Percentiles rank a stretch among this genome's conserved stretches.
phyloP scores from a whole-genome alignment of 2,888 invertebrate genomes.

The Galeopsomyia nigrocyanea region DNA sequence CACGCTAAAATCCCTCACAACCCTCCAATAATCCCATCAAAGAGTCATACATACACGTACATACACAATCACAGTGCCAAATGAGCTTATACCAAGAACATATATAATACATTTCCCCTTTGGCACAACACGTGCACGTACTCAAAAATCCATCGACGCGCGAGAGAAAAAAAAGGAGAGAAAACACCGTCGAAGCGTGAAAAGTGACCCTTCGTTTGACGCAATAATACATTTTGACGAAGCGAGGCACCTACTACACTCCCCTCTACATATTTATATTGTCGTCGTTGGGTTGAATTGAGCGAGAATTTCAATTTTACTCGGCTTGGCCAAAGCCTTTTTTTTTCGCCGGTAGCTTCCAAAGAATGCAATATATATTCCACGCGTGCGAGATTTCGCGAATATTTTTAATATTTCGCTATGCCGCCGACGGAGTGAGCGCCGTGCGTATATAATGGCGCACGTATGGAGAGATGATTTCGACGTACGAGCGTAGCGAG shows the following conservation, averaged over 20 bases:
- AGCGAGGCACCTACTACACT: not conserved
- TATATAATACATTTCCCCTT: too few relatives aligned
- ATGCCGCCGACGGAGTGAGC: too few relatives aligned
- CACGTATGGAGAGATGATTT: too few relatives aligned
- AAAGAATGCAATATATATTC: too few relatives aligned
- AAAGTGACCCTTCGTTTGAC: constrained; percentile 40
- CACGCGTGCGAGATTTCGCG: too few relatives aligned
- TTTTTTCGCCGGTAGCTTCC: too few relatives aligned
- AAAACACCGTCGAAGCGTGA: constrained; percentile 19
- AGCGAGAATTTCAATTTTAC: constrained; percentile 60
- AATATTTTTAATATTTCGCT: too few relatives aligned
- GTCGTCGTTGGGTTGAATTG: constrained; percentile 47
- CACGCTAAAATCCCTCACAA: too few relatives aligned
- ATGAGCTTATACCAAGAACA: not conserved
- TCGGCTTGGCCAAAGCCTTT: not conserved
- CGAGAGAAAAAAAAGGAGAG: constrained; percentile 1
- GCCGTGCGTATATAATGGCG: too few relatives aligned
- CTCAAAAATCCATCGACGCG: not conserved
- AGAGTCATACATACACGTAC: constrained; percentile 6
- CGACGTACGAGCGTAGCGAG: too few relatives aligned
- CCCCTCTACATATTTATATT: not conserved
- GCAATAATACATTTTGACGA: constrained; percentile 5
- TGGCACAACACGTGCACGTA: too few relatives aligned
- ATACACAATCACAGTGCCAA: not conserved
- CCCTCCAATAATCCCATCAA: constrained; percentile 4